Percentiles rank a stretch among this genome's conserved stretches.
phyloP scores from a whole-genome alignment of 2,888 invertebrate genomes.

The Tiphia femorata region DNA sequence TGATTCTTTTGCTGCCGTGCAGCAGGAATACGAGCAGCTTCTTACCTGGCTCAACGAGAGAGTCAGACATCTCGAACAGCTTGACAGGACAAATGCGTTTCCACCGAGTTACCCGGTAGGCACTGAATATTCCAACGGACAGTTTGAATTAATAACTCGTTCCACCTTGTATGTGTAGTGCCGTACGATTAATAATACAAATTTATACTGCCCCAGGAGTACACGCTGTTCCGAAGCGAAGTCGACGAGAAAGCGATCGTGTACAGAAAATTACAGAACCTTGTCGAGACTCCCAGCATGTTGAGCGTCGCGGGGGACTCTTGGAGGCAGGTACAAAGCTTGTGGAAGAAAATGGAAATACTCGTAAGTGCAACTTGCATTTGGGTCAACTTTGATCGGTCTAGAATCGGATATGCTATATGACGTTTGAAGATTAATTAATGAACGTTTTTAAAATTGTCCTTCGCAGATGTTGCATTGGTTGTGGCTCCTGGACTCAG shows the following conservation, averaged over 20 bases:
- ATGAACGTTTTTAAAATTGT: background rate
- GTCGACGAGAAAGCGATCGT: conserved; percentile 79
- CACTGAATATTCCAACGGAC: too few relatives aligned
- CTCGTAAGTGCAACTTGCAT: conserved; percentile 58
- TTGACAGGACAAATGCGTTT: conserved; percentile 81
- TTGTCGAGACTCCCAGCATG: conserved; percentile 85
- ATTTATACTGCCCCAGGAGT: conserved; percentile 79
- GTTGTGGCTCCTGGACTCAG: conserved; percentile 90
- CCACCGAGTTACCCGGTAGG: conserved; percentile 79
- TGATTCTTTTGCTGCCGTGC: conserved; percentile 82
- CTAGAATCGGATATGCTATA: background rate
- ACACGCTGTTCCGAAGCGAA: conserved; percentile 82
- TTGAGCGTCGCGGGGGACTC: conserved; percentile 86
- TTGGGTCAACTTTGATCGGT: background rate
- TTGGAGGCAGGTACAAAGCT: conserved; percentile 85
- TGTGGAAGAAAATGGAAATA: conserved; percentile 85
- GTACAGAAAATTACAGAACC: conserved; percentile 83
- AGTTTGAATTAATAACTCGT: too few relatives aligned
- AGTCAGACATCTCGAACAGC: conserved; percentile 81
- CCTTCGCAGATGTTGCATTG: conserved; percentile 80
- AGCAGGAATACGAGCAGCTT: conserved; percentile 85
- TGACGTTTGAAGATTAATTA: background rate
- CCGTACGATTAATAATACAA: too few relatives aligned
- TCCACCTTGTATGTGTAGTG: too few relatives aligned
- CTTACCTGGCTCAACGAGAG: conserved; percentile 86